Conservation (phyloP, 1,140 invertebrate genomes). For the Acromyrmex echinatior region DNA sequence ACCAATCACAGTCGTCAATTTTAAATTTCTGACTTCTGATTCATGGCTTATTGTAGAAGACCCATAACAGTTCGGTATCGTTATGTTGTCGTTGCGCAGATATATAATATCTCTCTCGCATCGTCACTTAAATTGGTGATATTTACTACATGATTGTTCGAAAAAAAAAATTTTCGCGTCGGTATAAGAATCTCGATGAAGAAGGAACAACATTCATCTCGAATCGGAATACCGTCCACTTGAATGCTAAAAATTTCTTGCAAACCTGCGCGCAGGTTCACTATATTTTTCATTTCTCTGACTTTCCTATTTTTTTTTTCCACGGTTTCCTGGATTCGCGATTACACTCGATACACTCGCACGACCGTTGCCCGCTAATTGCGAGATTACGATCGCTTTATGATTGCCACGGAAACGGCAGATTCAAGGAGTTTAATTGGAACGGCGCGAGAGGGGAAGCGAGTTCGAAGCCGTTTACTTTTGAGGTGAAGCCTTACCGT, state of each 20-base stretch:
- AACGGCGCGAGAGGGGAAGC: slow-evolving; percentile 23
- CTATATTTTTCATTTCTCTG: not conserved
- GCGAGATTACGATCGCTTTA: slow-evolving; percentile 57
- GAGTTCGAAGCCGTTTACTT: slow-evolving; percentile 7
- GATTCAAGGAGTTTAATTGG: slow-evolving; percentile 48
- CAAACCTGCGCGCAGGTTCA: too few relatives aligned
- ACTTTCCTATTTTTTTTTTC: slow-evolving; percentile 3
- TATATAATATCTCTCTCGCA: too few relatives aligned
- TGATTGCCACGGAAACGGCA: slow-evolving; percentile 60
- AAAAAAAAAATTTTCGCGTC: too few relatives aligned
- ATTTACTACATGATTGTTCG: too few relatives aligned
- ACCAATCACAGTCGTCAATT: too few relatives aligned
- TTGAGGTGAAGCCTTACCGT: slow-evolving; percentile 35
- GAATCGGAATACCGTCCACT: not conserved
- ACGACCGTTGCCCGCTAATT: slow-evolving; percentile 42
- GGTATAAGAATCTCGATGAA: too few relatives aligned
- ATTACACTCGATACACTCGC: not conserved
- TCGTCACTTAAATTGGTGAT: too few relatives aligned
- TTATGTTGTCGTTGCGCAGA: too few relatives aligned
- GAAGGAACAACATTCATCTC: too few relatives aligned
- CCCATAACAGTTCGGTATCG: too few relatives aligned
- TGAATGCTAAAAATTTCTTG: not conserved
- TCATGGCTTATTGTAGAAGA: too few relatives aligned
- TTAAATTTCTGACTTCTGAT: too few relatives aligned
- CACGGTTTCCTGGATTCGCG: not conserved